These are phyloP conservation scores for Ostrea denselamellosa DNA, from an alignment of 1,140 invertebrate species.

Conservation along the genomic window DNA sequence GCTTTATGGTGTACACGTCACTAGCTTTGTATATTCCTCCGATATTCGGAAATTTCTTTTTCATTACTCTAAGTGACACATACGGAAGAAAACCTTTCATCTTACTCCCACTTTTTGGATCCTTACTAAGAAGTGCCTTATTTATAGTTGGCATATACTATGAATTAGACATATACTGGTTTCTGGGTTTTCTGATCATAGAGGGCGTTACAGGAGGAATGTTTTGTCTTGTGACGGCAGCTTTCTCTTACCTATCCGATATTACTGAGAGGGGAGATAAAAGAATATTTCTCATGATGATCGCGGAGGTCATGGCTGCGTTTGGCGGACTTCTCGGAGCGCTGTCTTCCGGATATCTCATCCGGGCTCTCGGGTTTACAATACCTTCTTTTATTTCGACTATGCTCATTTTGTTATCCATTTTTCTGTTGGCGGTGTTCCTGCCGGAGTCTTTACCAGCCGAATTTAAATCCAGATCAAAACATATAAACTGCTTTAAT, in stretches of 20 bases:
- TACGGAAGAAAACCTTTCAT: slow-evolving; percentile 51
- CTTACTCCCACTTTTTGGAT: slow-evolving; percentile 42
- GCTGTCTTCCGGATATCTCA: slow-evolving; percentile 43
- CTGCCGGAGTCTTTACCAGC: slow-evolving; percentile 47
- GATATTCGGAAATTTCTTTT: slow-evolving; percentile 38
- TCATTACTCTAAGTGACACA: slow-evolving; percentile 44
- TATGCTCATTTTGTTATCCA: background rate
- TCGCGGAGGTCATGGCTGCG: slow-evolving; percentile 16
- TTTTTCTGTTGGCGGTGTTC: slow-evolving; percentile 35
- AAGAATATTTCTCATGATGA: slow-evolving; percentile 28
- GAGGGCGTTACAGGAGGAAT: slow-evolving; percentile 35
- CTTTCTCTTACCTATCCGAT: slow-evolving; percentile 43
- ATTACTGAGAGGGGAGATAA: slow-evolving; percentile 41
- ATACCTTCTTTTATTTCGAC: slow-evolving; percentile 3
- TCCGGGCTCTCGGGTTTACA: slow-evolving; percentile 36
- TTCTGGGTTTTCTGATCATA: slow-evolving; percentile 36
- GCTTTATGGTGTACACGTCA: slow-evolving; percentile 7
- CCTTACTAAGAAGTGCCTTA: slow-evolving; percentile 1
- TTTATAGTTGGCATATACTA: slow-evolving; percentile 45
- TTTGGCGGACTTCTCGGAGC: background rate
- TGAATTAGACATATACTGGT: slow-evolving; percentile 34
- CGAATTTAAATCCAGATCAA: background rate
- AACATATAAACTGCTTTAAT: background rate
- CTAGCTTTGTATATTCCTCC: slow-evolving; percentile 19
- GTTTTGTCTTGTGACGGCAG: background rate